Percentiles rank a stretch among this genome's conserved stretches.
Evolutionary conservation across 2,888 invertebrate genomes (phyloP).

Genomic region (Rhamphomyia laevipes): DNA sequence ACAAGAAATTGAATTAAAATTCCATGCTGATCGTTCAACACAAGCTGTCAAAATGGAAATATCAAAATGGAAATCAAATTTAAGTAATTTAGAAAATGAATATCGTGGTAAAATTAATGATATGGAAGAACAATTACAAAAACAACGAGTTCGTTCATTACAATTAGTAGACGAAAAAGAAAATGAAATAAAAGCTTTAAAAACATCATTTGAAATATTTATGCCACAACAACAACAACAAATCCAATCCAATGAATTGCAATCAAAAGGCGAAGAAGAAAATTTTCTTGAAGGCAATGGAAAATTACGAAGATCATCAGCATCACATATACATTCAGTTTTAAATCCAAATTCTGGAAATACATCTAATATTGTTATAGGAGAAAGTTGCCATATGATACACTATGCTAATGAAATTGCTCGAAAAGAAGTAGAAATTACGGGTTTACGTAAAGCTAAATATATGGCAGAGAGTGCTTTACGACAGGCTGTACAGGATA

Average conservation of each 20-base stretch:
- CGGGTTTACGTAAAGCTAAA: conserved; percentile 58
- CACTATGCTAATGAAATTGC: conserved; percentile 77
- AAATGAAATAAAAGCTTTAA: conserved; percentile 50
- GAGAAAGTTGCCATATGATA: conserved; percentile 59
- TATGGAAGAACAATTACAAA: conserved; percentile 59
- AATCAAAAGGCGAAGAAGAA: background rate
- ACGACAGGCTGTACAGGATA: conserved; percentile 45
- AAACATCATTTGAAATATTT: conserved; percentile 44
- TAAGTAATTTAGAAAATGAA: conserved; percentile 39
- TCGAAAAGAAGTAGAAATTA: conserved; percentile 65
- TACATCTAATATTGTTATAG: conserved; percentile 16
- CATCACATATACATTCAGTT: conserved; percentile 10
- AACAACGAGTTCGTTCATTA: conserved; percentile 71
- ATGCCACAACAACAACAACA: conserved; percentile 28
- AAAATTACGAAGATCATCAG: conserved; percentile 1
- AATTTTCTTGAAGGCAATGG: conserved; percentile 3
- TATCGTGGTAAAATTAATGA: conserved; percentile 42
- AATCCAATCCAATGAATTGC: background rate
- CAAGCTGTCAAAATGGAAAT: conserved; percentile 38
- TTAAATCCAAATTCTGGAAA: conserved; percentile 15
- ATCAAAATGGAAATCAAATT: conserved; percentile 28
- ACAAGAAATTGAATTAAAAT: conserved; percentile 50
- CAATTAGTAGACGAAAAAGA: conserved; percentile 72
- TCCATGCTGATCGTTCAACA: conserved; percentile 45
- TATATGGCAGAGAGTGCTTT: conserved; percentile 46